Evolutionary conservation across 2,113 vertebrate species (phyloP).

Genomic region (Scatophagus argus): DNA sequence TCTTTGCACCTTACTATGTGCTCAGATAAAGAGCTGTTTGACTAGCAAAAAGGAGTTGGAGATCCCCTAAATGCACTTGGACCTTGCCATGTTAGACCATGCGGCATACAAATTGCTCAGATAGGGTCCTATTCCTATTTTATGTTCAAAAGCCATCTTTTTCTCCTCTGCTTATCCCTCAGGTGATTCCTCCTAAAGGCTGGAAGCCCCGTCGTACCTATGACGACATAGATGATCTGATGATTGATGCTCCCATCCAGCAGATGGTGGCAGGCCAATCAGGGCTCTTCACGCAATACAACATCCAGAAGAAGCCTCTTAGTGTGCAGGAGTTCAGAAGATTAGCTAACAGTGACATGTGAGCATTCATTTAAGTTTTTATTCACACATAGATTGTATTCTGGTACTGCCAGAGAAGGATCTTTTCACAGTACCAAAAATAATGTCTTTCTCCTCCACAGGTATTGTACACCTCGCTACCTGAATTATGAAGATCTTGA

Average conservation of each 20-base stretch:
- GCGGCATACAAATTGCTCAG: too few relatives aligned
- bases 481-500: conserved; percentile 98
- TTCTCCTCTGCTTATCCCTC: conserved; percentile 6
- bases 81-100: too few relatives aligned
- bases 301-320: conserved; percentile 98
- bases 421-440: background rate
- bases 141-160: background rate
- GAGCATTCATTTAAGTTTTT: too few relatives aligned
- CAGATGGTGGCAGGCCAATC: conserved; percentile 98
- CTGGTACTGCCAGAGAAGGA: background rate
- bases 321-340: conserved; percentile 95
- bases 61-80: too few relatives aligned
- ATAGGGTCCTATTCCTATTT: background rate
- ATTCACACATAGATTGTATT: background rate
- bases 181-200: conserved; percentile 96
- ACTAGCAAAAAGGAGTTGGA: too few relatives aligned
- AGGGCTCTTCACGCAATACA: conserved; percentile 97
- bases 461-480: conserved; percentile 97
- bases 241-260: conserved; percentile 96
- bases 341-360: conserved; percentile 97
- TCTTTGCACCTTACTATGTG: too few relatives aligned
- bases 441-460: conserved; percentile 57
- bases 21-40: too few relatives aligned
- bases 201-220: conserved; percentile 95
- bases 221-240: conserved; percentile 94